phyloP scores from a whole-genome alignment of 2,113 vertebrate species.

The Chrysochloris asiatica region DNA sequence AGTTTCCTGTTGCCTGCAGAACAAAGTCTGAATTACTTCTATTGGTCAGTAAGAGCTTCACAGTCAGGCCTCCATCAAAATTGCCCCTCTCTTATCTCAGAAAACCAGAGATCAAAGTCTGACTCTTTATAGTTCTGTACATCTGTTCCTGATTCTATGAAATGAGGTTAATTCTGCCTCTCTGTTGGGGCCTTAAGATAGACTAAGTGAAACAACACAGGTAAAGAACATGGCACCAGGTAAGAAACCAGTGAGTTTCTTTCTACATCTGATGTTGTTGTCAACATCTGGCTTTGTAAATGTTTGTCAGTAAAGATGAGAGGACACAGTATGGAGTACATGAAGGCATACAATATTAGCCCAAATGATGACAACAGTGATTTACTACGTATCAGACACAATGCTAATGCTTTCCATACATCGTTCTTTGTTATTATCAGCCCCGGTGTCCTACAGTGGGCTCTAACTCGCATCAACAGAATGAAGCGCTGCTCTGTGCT shows the following conservation, averaged over 20 bases:
- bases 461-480: background rate
- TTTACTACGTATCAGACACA: background rate
- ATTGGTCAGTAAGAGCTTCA: background rate
- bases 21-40: background rate
- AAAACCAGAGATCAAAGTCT: background rate
- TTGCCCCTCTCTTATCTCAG: background rate
- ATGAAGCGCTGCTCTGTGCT: background rate
- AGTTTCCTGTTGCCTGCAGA: background rate
- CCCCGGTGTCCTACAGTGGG: no score
- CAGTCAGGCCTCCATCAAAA: background rate
- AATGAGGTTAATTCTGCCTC: background rate
- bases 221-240: background rate
- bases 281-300: background rate
- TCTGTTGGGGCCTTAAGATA: background rate
- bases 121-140: background rate
- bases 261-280: background rate
- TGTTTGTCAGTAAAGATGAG: background rate
- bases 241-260: background rate
- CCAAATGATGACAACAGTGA: background rate
- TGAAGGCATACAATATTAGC: background rate
- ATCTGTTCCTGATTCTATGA: background rate
- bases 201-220: background rate
- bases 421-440: background rate
- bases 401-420: no score
- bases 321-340: background rate